These are phyloP conservation scores for Anas platyrhynchos DNA, from an alignment of 2,113 vertebrate genomes.

Conservation along the genomic window DNA sequence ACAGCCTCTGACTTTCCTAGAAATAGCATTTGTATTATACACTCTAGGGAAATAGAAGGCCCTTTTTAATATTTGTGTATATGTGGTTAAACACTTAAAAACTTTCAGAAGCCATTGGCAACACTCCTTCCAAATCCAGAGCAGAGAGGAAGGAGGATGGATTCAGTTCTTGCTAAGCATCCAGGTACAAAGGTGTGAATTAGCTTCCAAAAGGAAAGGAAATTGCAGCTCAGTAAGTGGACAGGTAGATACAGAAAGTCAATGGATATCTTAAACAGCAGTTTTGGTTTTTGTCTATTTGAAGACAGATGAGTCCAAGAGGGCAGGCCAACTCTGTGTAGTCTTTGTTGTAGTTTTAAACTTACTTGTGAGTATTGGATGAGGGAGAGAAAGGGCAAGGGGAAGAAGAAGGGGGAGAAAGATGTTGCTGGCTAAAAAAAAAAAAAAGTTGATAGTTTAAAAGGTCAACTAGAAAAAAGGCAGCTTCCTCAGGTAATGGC, in stretches of 20 bases:
- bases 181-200: background rate
- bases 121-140: background rate
- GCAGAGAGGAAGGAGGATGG: background rate
- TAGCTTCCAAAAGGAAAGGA: background rate
- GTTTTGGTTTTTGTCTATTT: background rate
- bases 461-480: slow-evolving; percentile 1
- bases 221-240: background rate
- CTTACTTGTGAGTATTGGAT: background rate
- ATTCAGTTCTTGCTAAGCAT: background rate
- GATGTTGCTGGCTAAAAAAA: background rate
- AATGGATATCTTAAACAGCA: background rate
- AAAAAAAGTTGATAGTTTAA: slow-evolving; percentile 7
- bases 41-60: background rate
- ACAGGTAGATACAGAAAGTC: background rate
- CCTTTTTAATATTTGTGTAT: background rate
- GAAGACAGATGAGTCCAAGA: background rate
- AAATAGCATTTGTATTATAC: background rate
- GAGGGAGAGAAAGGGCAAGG: background rate
- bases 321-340: background rate
- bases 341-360: background rate
- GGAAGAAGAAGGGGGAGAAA: background rate
- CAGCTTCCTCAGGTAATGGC: background rate
- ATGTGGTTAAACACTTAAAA: background rate
- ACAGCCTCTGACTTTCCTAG: background rate
- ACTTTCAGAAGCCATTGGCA: background rate